Base-by-base conservation (phyloP, 2,888 invertebrate genomes). In the Boloria selene region DNA sequence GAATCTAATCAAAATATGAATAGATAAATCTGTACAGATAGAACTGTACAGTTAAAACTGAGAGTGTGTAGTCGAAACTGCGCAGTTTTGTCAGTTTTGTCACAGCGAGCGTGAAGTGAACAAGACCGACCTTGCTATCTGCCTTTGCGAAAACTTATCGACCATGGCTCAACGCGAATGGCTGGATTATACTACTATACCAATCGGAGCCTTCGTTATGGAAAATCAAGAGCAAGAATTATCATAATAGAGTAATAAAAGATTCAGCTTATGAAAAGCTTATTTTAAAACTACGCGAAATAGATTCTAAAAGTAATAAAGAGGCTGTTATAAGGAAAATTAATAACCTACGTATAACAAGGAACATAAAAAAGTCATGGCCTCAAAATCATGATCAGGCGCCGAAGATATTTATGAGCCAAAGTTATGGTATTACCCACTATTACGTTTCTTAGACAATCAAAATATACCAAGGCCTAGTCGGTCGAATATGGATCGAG, bases 311-410 rank as follows among this genome's bases (percentile, higher is more conserved):
- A 17, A 59, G 52, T 14, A 59, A 45, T 2, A 59, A 59, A 22
- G 59, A 59, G 17, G 45, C 47, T 14, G 59, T 64, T 45, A 60
- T 60, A 17, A 59, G 38, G 17, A 64, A 59, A 59, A n/a, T n/a
- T n/a, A 64, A 58, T 53, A 64, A 60, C 59, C 47, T 59, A 53
- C 64, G 16, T 59, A 64, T 52, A 59, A 53, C 31, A 59, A 69
- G 56, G 70, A 70, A 52, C 45, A 67, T 47, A 67, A 69, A 52
- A 67, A 67, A 54, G 64, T 60, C 26, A 38, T 60, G 54, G 53
- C 66, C 13, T 62, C 58, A 31, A 66, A 53, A 31, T 51, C 58
- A 4, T 45, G 50, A 22, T 51, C 52, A 31, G 56, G 52, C 45
- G 47, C 53, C 52, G 58, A 62, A 18, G 52, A 56, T 52, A 56